phyloP scores from a whole-genome alignment of 1,140 invertebrate genomes.

The Drosophila pachea region DNA sequence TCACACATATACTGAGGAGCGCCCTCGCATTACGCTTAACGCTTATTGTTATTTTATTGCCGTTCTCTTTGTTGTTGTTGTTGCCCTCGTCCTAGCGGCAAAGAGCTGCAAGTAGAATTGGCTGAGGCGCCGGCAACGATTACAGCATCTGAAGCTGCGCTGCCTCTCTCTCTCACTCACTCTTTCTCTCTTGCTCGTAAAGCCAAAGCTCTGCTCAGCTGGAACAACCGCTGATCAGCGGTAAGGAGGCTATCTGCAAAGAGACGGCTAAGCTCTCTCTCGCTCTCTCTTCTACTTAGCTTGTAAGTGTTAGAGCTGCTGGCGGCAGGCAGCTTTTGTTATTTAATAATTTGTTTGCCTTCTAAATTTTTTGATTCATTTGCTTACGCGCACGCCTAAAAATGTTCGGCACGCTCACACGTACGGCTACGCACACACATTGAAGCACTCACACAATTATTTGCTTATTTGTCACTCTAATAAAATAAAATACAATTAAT shows the following conservation, averaged over 20 bases:
- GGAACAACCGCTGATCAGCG: conserved; percentile 15
- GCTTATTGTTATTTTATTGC: conserved; percentile 41
- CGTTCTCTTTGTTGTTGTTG: neutral
- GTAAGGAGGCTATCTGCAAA: neutral
- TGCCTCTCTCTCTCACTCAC: conserved; percentile 1
- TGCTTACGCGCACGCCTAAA: conserved; percentile 42
- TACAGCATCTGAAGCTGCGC: conserved; percentile 32
- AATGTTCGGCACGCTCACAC: conserved; percentile 5
- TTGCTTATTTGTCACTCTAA: conserved; percentile 65
- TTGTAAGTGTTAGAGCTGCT: conserved; percentile 2
- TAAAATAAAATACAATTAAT: conserved; percentile 70
- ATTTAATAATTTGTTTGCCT: conserved; percentile 73
- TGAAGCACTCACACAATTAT: conserved; percentile 34
- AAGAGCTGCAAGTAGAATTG: neutral
- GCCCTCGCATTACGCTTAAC: conserved; percentile 24
- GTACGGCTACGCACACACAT: conserved; percentile 13
- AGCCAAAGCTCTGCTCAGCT: conserved; percentile 23
- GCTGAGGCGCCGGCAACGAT: conserved; percentile 25
- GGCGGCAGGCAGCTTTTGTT: conserved; percentile 37
- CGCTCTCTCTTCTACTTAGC: conserved; percentile 1
- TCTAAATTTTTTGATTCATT: conserved; percentile 66
- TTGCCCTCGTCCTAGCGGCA: no score
- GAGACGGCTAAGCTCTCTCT: neutral
- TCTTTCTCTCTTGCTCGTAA: neutral
- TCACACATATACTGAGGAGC: neutral